Conservation (phyloP, 2,888 invertebrate species). For the Bellardia pandia region DNA sequence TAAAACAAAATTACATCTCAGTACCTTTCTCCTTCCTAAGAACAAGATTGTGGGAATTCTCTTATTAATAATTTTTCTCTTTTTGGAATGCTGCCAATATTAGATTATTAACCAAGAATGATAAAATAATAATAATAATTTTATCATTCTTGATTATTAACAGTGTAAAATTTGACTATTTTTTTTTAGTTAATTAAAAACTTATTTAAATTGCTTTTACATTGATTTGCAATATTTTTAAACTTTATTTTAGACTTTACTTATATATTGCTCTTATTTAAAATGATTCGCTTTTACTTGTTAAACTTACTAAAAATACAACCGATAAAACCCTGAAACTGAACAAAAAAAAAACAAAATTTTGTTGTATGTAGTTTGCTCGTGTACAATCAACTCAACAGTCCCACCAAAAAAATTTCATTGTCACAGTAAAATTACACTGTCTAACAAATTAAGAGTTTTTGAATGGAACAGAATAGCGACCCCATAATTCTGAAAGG, state of each 20-base stretch:
- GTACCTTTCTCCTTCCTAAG: too few relatives aligned
- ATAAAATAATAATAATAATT: too few relatives aligned
- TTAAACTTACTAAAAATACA: neutral
- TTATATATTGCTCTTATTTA: neutral
- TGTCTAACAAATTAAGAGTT: too few relatives aligned
- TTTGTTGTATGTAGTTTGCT: constrained; percentile 3
- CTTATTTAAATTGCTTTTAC: too few relatives aligned
- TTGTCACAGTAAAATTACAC: constrained; percentile 19
- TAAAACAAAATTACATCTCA: too few relatives aligned
- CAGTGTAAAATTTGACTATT: neutral
- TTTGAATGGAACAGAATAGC: too few relatives aligned
- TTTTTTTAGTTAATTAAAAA: neutral
- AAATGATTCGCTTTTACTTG: neutral
- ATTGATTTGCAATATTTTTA: neutral
- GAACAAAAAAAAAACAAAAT: neutral
- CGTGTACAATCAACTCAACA: constrained; percentile 16
- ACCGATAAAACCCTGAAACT: neutral
- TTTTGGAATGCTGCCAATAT: neutral
- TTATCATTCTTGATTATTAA: too few relatives aligned
- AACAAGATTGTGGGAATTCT: too few relatives aligned
- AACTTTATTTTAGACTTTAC: neutral
- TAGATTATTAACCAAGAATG: too few relatives aligned
- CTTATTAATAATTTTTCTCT: too few relatives aligned
- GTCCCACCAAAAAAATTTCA: constrained; percentile 5
- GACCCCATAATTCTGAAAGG: too few relatives aligned